Percentiles rank a stretch among this genome's conserved stretches.
Evolutionary conservation across 1,140 invertebrate genomes (phyloP).

Genomic region (Drosophila kikkawai): DNA sequence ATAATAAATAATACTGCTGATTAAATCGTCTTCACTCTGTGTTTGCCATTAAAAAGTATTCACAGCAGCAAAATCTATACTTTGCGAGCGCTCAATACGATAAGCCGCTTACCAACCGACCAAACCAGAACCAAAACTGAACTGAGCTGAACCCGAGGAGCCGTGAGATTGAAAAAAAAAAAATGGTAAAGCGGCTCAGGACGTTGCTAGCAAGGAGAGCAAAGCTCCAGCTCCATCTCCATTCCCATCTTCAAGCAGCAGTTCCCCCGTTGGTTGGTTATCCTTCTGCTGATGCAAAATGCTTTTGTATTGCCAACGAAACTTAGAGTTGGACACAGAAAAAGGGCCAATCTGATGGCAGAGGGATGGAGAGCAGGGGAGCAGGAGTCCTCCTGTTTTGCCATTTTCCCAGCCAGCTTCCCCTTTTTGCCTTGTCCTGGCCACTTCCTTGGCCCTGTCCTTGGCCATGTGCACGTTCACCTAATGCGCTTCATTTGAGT

Average conservation of each 20-base stretch:
- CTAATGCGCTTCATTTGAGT: slow-evolving; percentile 82
- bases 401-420: slow-evolving; percentile 7
- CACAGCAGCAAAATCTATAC: slow-evolving; percentile 78
- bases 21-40: slow-evolving; percentile 76
- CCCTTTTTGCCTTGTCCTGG: slow-evolving; percentile 2
- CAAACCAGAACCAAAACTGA: slow-evolving; percentile 37
- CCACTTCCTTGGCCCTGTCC: slow-evolving; percentile 39
- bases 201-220: slow-evolving; percentile 20
- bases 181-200: slow-evolving; percentile 53
- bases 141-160: slow-evolving; percentile 20
- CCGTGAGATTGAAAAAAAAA: slow-evolving; percentile 38
- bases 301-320: slow-evolving; percentile 82
- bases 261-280: slow-evolving; percentile 57
- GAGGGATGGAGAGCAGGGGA: slow-evolving; percentile 1
- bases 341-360: slow-evolving; percentile 40
- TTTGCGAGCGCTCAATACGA: slow-evolving; percentile 77
- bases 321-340: slow-evolving; percentile 42
- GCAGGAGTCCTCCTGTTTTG: slow-evolving; percentile 11
- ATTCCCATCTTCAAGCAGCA: slow-evolving; percentile 23
- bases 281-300: slow-evolving; percentile 72
- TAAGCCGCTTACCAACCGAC: slow-evolving; percentile 75
- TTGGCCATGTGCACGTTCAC: slow-evolving; percentile 61
- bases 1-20: slow-evolving; percentile 82
- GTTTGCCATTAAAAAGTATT: slow-evolving; percentile 83
- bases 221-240: neutral